Conservation (phyloP, 2,888 invertebrate species). For the Amphiduros pacificus region DNA sequence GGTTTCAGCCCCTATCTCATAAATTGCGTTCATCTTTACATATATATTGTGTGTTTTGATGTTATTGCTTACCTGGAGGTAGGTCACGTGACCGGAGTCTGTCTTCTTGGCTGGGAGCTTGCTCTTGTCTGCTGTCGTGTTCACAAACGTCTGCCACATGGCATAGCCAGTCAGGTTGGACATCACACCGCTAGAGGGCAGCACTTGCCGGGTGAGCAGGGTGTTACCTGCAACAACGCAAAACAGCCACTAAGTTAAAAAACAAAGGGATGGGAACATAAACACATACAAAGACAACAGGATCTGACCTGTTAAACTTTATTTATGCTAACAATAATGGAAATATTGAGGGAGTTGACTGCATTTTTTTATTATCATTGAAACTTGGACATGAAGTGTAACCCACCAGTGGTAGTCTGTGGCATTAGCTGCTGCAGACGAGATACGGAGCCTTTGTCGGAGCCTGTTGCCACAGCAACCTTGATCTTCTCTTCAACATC, state of each 20-base stretch:
- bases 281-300: too few relatives aligned
- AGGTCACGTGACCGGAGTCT: too few relatives aligned
- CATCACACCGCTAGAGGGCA: slow-evolving; percentile 30
- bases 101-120: too few relatives aligned
- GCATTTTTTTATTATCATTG: not conserved
- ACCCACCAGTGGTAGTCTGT: slow-evolving; percentile 19
- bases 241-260: not conserved
- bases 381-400: not conserved
- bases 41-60: too few relatives aligned
- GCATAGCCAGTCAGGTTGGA: slow-evolving; percentile 55
- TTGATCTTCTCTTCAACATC: slow-evolving; percentile 47
- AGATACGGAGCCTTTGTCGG: slow-evolving; percentile 29
- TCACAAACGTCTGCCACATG: slow-evolving; percentile 52
- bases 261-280: too few relatives aligned
- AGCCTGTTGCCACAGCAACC: slow-evolving; percentile 43
- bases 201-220: slow-evolving; percentile 33
- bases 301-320: too few relatives aligned
- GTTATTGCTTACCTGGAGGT: too few relatives aligned
- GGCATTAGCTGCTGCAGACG: slow-evolving; percentile 31
- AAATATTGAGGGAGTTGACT: not conserved
- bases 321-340: not conserved
- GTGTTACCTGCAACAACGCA: slow-evolving; percentile 35
- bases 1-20: not conserved
- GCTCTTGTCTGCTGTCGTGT: slow-evolving; percentile 32
- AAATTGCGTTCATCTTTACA: too few relatives aligned